These are phyloP conservation scores for Pelosia muscerda DNA, from an alignment of 2,888 invertebrate genomes.

Conservation along the genomic window DNA sequence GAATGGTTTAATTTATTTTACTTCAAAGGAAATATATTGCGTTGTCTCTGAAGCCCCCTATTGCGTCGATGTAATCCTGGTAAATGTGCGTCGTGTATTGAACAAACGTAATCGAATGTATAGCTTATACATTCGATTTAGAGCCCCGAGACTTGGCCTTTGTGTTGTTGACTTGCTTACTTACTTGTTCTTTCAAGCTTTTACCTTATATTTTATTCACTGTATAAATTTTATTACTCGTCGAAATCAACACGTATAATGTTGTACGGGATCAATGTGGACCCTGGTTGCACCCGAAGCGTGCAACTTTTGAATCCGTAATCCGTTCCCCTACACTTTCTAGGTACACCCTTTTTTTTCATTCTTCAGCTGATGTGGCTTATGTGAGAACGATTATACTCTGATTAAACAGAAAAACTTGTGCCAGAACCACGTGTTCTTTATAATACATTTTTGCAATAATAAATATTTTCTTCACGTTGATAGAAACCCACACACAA, in stretches of 20 bases:
- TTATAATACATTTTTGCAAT: no score
- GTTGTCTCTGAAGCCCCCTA: conserved; percentile 3
- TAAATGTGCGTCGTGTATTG: not conserved
- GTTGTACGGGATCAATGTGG: not conserved
- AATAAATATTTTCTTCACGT: no score
- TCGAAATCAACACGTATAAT: not conserved
- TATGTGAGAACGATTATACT: not conserved
- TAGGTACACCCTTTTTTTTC: no score
- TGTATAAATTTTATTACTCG: not conserved
- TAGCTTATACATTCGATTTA: conserved; percentile 11
- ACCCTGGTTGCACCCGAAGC: not conserved
- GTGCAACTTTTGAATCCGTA: no score
- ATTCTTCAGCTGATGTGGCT: not conserved
- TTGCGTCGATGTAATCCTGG: conserved; percentile 6
- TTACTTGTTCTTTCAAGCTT: not conserved
- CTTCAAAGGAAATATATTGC: not conserved
- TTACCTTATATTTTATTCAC: conserved; percentile 1
- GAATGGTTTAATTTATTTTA: not conserved
- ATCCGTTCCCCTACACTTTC: not conserved
- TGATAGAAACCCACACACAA: no score
- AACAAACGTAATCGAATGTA: conserved; percentile 21
- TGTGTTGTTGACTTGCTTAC: conserved; percentile 1
- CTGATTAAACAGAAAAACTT: no score
- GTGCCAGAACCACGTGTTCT: no score
- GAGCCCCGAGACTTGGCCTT: not conserved